Percentiles rank a stretch among this genome's conserved stretches.
These are phyloP conservation scores for Apamea anceps DNA, from an alignment of 2,888 invertebrate species.

Conservation along the genomic window DNA sequence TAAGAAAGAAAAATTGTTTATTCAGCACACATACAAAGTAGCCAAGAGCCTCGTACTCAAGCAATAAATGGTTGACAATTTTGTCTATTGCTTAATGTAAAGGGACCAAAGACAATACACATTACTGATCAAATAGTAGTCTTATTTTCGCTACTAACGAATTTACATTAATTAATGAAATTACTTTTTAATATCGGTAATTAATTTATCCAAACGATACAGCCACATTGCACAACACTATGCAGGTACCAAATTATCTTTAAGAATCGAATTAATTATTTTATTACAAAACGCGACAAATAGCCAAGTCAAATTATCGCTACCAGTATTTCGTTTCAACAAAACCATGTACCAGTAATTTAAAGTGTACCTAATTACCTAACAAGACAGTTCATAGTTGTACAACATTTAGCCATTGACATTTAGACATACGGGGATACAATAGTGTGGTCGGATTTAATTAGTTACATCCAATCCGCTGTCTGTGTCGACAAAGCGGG, in stretches of 20 bases:
- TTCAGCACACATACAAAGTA: no score
- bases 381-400: conserved; percentile 47
- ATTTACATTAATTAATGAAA: neutral
- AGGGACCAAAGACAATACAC: no score
- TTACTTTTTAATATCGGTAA: neutral
- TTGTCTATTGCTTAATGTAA: no score
- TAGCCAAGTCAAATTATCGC: neutral
- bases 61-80: no score
- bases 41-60: no score
- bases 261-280: neutral
- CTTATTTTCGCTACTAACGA: neutral
- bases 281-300: neutral
- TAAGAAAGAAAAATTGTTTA: no score
- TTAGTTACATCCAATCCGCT: conserved; percentile 48
- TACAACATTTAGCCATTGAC: conserved; percentile 46
- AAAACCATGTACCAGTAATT: conserved; percentile 13
- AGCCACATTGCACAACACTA: neutral
- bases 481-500: conserved; percentile 31
- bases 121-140: neutral
- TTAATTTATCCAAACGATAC: neutral
- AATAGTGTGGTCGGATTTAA: conserved; percentile 46
- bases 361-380: conserved; percentile 41
- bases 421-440: conserved; percentile 54
- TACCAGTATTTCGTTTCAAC: conserved; percentile 1
- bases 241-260: neutral